Conservation (phyloP, 2,797 vertebrate genomes). For the Etheostoma perlongum region DNA sequence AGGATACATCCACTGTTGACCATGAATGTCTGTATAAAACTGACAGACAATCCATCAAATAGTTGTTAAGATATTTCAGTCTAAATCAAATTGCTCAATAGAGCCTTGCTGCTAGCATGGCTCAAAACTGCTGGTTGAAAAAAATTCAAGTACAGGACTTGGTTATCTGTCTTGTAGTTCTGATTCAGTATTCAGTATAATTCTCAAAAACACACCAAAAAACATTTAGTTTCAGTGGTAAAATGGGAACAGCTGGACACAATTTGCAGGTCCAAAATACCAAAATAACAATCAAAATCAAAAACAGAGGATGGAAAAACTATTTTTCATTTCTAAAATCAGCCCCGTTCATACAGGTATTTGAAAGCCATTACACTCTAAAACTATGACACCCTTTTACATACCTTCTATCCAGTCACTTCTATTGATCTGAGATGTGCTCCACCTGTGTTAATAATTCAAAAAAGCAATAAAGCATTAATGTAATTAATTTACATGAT, state of each 20-base stretch:
- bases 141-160: slow-evolving; percentile 1
- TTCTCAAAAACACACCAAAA: slow-evolving; percentile 13
- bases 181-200: slow-evolving; percentile 16
- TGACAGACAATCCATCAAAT: neutral
- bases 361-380: neutral
- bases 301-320: slow-evolving; percentile 12
- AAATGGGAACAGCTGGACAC: slow-evolving; percentile 40
- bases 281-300: slow-evolving; percentile 27
- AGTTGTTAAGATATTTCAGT: neutral
- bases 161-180: slow-evolving; percentile 6
- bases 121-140: neutral
- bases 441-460: neutral
- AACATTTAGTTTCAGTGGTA: slow-evolving; percentile 25
- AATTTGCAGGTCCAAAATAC: slow-evolving; percentile 42
- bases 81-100: neutral
- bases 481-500: neutral
- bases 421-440: neutral
- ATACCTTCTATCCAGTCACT: neutral
- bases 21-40: neutral
- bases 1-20: neutral
- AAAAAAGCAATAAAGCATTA: neutral
- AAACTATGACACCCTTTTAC: neutral
- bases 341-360: neutral
- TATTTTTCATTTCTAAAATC: slow-evolving; percentile 27
- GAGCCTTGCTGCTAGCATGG: neutral